These are phyloP conservation scores for Antennarius striatus DNA, from an alignment of 2,113 vertebrate genomes.

Conservation along the genomic window DNA sequence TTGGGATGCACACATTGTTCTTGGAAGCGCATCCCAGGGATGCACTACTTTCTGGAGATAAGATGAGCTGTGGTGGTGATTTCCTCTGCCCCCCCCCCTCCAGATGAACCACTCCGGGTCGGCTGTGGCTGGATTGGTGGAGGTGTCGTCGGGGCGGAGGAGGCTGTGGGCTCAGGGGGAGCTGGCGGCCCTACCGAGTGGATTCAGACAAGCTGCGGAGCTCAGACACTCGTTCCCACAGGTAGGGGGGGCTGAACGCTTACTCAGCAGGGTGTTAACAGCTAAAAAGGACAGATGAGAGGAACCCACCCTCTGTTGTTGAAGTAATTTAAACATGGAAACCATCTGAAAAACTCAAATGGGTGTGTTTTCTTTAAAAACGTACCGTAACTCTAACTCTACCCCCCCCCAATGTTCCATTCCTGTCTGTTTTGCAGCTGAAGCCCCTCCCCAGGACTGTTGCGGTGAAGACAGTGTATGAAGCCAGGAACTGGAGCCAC, in stretches of 20 bases:
- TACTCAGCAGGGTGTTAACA: too few species aligned
- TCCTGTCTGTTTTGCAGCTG: slow-evolving; percentile 63
- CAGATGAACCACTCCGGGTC: slow-evolving; percentile 74
- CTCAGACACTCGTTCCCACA: slow-evolving; percentile 81
- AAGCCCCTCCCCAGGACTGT: slow-evolving; percentile 74
- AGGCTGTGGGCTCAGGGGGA: slow-evolving; percentile 68
- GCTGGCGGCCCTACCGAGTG: slow-evolving; percentile 59
- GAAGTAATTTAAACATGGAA: too few species aligned
- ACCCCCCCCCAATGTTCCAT: neutral
- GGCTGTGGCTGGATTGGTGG: slow-evolving; percentile 62
- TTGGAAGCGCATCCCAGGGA: too few species aligned
- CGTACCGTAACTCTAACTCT: too few species aligned
- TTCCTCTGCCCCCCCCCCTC: neutral
- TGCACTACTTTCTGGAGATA: too few species aligned
- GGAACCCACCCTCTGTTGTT: too few species aligned
- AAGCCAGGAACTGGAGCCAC: slow-evolving; percentile 64
- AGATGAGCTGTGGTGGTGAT: too few species aligned
- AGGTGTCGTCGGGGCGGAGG: slow-evolving; percentile 69
- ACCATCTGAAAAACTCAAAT: too few species aligned
- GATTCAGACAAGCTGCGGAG: slow-evolving; percentile 70
- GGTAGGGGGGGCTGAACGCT: slow-evolving; percentile 59
- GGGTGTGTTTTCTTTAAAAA: too few species aligned
- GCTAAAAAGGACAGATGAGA: too few species aligned
- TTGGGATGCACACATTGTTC: too few species aligned
- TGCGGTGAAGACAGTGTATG: slow-evolving; percentile 61